These are phyloP conservation scores for Engystomops pustulosus DNA, from an alignment of 2,113 vertebrate genomes.

Conservation along the genomic window DNA sequence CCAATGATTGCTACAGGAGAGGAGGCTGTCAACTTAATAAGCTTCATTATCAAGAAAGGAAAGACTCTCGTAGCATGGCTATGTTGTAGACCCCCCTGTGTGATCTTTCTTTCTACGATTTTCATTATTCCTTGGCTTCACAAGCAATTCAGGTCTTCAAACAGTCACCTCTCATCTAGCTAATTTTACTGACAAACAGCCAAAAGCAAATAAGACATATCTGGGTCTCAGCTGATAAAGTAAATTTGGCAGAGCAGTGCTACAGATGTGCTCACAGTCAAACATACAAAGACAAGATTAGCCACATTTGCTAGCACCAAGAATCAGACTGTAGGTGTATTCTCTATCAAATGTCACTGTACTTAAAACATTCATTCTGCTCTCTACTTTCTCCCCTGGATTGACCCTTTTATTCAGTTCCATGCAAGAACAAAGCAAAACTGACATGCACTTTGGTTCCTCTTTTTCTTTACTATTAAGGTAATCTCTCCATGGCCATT, in stretches of 20 bases:
- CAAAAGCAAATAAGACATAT: conserved; percentile 44
- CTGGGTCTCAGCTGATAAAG: conserved; percentile 42
- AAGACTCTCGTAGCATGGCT: too few relatives aligned
- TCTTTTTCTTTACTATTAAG: neutral
- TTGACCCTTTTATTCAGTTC: neutral
- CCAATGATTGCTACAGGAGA: neutral
- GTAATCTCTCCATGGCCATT: too few relatives aligned
- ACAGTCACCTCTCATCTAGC: conserved; percentile 30
- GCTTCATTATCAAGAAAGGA: neutral
- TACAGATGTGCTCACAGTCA: conserved; percentile 24
- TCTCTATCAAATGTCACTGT: conserved; percentile 40
- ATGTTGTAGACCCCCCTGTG: neutral
- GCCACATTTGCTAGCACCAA: neutral
- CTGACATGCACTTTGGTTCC: neutral
- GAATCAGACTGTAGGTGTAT: conserved; percentile 19
- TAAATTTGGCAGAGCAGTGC: conserved; percentile 31
- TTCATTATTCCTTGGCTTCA: neutral
- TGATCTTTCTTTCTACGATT: neutral
- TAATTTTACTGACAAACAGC: conserved; percentile 44
- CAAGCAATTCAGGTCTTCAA: neutral
- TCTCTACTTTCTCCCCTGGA: neutral
- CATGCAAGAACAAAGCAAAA: neutral
- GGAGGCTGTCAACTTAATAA: neutral
- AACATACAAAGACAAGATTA: conserved; percentile 33
- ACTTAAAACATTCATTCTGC: neutral